These are phyloP conservation scores for Muntiacus muntjak DNA, from an alignment of 2,113 vertebrate species.

Conservation along the genomic window DNA sequence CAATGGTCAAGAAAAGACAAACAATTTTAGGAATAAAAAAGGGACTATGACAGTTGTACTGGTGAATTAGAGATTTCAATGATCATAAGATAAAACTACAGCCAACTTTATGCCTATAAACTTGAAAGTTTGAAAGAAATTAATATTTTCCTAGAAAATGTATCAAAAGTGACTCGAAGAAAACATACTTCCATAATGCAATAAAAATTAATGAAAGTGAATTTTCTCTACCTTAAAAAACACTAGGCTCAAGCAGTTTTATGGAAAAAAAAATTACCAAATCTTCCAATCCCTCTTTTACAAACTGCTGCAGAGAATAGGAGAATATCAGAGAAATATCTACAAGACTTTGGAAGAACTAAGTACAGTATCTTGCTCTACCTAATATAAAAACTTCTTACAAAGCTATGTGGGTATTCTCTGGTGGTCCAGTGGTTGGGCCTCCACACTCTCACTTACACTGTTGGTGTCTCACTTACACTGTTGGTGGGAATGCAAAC, in stretches of 20 bases:
- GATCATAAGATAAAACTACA: background rate
- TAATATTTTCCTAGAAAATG: background rate
- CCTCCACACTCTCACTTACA: background rate
- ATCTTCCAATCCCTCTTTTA: background rate
- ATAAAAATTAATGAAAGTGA: background rate
- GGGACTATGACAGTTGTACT: background rate
- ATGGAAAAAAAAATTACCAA: background rate
- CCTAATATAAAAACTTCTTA: background rate
- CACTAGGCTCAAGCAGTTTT: background rate
- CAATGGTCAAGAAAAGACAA: background rate
- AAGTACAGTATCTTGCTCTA: background rate
- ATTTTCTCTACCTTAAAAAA: background rate
- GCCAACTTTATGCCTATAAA: background rate
- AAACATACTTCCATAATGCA: background rate
- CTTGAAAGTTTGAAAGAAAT: background rate
- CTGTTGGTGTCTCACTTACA: too few species aligned
- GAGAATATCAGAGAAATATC: background rate
- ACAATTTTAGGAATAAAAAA: background rate
- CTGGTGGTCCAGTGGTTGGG: background rate
- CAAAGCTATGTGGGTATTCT: background rate
- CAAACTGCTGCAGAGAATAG: background rate
- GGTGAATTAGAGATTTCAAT: background rate
- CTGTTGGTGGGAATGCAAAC: too few species aligned
- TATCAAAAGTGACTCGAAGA: background rate
- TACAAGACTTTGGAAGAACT: background rate